Evolutionary conservation across 2,888 invertebrate species (phyloP).

Genomic region (Drosophila meridiana): DNA sequence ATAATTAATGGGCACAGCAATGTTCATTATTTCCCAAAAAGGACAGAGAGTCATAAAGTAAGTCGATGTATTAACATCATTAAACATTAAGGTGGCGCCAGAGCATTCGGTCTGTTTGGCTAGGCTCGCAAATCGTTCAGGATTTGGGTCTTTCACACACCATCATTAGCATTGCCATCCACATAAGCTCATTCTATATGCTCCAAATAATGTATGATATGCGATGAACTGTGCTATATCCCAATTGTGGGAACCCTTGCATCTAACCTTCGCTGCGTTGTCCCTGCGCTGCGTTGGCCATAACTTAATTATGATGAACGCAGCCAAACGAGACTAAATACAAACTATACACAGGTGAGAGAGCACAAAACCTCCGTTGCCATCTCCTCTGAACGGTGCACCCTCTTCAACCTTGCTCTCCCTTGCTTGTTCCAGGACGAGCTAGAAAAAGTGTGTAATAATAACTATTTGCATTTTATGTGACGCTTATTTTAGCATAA

Average conservation of each 20-base stretch:
- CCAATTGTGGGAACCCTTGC: slow-evolving; percentile 7
- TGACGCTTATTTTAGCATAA: slow-evolving; percentile 77
- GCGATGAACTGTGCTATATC: slow-evolving; percentile 51
- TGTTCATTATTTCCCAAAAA: slow-evolving; percentile 69
- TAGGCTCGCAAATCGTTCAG: slow-evolving; percentile 30
- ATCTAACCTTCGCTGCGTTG: neutral
- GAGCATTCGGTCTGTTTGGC: slow-evolving; percentile 16
- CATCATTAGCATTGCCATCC: slow-evolving; percentile 64
- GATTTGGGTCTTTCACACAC: slow-evolving; percentile 32
- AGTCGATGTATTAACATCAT: slow-evolving; percentile 54
- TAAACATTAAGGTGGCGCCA: slow-evolving; percentile 45
- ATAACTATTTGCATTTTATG: slow-evolving; percentile 78
- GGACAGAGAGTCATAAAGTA: slow-evolving; percentile 28
- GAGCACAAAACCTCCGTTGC: slow-evolving; percentile 14
- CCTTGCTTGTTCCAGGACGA: slow-evolving; percentile 21
- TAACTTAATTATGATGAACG: slow-evolving; percentile 69
- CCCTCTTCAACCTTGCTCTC: neutral
- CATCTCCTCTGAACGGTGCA: neutral
- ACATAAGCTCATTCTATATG: slow-evolving; percentile 49
- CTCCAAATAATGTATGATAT: slow-evolving; percentile 33
- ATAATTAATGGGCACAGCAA: slow-evolving; percentile 72
- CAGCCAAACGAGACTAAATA: slow-evolving; percentile 41
- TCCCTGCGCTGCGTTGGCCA: slow-evolving; percentile 15
- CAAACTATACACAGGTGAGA: slow-evolving; percentile 24
- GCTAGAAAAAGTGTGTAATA: slow-evolving; percentile 72